These are phyloP conservation scores for Aporophyla nigra DNA, from an alignment of 2,888 invertebrate species.

Conservation along the genomic window DNA sequence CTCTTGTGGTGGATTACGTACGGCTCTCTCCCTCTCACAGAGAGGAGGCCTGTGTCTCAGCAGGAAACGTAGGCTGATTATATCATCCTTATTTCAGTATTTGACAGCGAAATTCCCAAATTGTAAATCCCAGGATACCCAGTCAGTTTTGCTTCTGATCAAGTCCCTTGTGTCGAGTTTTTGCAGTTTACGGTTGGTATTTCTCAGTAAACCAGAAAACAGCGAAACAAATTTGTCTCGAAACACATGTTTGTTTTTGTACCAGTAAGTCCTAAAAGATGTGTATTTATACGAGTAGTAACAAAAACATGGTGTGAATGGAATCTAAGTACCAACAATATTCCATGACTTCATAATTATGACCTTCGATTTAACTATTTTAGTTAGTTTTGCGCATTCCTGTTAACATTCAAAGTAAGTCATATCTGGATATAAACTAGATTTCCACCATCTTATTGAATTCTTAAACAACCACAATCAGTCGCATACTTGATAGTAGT, in stretches of 20 bases:
- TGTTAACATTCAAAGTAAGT: not conserved
- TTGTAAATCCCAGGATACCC: not conserved
- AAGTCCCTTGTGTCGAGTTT: not conserved
- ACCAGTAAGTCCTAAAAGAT: too few species aligned
- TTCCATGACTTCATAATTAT: too few species aligned
- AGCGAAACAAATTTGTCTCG: not conserved
- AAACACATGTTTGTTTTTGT: not conserved
- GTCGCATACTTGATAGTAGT: slow-evolving; percentile 25
- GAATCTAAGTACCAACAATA: too few species aligned
- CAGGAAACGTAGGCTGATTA: too few species aligned
- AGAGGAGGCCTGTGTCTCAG: too few species aligned
- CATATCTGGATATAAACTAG: not conserved
- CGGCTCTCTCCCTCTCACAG: too few species aligned
- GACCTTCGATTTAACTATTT: not conserved
- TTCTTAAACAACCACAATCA: not conserved
- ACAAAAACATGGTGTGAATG: too few species aligned
- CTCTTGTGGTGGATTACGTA: too few species aligned
- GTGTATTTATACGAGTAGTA: too few species aligned
- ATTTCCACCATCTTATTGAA: not conserved
- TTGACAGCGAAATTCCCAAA: slow-evolving; percentile 24
- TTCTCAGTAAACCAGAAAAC: not conserved
- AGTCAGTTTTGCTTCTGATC: not conserved
- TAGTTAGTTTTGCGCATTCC: not conserved
- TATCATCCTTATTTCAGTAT: slow-evolving; percentile 23
- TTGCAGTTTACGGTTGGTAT: too few species aligned